A percentile compares a stretch with the other conserved stretches of the same genome.
These are phyloP conservation scores for Capromys pilorides DNA, from an alignment of 2,797 vertebrate species.

Conservation along the genomic window DNA sequence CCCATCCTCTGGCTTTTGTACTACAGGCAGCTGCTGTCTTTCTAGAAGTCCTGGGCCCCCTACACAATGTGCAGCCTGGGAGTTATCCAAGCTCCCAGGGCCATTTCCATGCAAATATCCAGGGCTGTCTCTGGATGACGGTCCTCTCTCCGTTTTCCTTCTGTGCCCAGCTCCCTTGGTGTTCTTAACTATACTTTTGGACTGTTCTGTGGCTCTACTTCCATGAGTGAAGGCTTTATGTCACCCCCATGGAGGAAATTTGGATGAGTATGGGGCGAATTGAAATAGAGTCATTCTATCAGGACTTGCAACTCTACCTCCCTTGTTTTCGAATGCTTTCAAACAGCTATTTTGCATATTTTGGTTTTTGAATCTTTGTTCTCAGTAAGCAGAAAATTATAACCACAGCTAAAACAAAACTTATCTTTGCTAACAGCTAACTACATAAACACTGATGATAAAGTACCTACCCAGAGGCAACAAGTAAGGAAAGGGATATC, in stretches of 20 bases:
- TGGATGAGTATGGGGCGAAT: background rate
- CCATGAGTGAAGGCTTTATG: background rate
- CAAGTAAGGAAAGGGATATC: background rate
- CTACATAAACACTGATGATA: background rate
- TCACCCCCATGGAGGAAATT: background rate
- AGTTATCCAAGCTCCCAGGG: background rate
- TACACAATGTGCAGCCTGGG: background rate
- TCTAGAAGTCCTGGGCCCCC: background rate
- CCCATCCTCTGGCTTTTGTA: background rate
- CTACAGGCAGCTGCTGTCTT: background rate
- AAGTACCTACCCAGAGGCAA: background rate
- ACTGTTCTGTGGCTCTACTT: background rate
- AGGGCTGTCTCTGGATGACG: background rate
- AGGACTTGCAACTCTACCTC: background rate
- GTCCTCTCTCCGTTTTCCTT: background rate
- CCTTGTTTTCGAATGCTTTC: background rate
- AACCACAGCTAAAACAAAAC: background rate
- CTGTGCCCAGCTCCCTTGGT: background rate
- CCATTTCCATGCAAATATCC: background rate
- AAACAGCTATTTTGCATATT: background rate
- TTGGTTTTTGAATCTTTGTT: background rate
- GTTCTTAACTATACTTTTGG: background rate
- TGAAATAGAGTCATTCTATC: background rate
- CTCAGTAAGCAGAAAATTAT: background rate
- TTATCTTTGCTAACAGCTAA: background rate